Conservation (phyloP, 2,797 vertebrate species). For the Pelodytes ibericus region DNA sequence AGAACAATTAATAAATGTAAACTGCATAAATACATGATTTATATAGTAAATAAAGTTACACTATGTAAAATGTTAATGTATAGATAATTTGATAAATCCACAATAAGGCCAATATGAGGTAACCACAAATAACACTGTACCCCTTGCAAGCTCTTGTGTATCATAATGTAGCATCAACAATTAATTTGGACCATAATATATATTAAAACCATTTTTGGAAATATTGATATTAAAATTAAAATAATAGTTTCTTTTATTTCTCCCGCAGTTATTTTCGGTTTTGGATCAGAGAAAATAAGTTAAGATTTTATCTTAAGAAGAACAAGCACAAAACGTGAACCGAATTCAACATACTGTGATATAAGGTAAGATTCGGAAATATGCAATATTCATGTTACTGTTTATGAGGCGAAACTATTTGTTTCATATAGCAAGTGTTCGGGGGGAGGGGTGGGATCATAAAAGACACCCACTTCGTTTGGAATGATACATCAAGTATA, state of each 20-base stretch:
- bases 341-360: neutral
- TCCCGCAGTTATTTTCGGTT: neutral
- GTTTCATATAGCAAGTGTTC: neutral
- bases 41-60: too few species aligned
- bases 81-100: too few species aligned
- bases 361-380: slow-evolving; percentile 32
- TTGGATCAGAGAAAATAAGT: slow-evolving; percentile 21
- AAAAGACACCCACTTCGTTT: neutral
- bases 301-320: slow-evolving; percentile 29
- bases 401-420: neutral
- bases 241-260: slow-evolving; percentile 14
- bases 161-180: too few species aligned
- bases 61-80: too few species aligned
- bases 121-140: too few species aligned
- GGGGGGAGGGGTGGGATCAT: neutral
- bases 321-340: slow-evolving; percentile 43
- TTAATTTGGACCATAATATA: too few species aligned
- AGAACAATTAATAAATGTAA: too few species aligned
- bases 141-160: too few species aligned
- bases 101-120: too few species aligned
- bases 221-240: neutral
- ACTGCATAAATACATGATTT: too few species aligned
- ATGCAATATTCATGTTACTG: neutral
- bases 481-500: neutral
- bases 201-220: neutral